Conservation (phyloP, 2,113 vertebrate species). For the Pipa parva region DNA sequence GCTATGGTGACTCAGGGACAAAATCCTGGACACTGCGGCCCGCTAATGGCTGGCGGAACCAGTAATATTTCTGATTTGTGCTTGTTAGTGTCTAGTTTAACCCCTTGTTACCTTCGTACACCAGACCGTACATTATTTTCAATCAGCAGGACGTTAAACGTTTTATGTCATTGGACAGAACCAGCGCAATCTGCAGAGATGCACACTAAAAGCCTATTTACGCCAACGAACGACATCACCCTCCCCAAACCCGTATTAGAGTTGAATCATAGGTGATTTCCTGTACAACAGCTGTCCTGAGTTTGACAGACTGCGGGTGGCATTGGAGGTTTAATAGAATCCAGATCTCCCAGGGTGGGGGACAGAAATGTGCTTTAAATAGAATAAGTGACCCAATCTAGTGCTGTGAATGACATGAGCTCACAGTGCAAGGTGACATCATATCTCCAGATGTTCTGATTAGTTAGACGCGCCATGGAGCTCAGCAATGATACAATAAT, state of each 20-base stretch:
- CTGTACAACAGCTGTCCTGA: conserved; percentile 70
- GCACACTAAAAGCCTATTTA: conserved; percentile 66
- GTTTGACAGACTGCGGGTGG: conserved; percentile 75
- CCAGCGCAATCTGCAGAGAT: conserved; percentile 66
- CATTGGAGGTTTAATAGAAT: conserved; percentile 66
- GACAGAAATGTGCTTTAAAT: conserved; percentile 50
- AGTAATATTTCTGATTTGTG: no score
- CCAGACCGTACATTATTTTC: conserved; percentile 64
- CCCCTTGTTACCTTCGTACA: no score
- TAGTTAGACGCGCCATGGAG: background rate
- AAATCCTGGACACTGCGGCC: no score
- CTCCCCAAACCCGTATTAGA: conserved; percentile 51
- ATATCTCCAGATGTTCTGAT: conserved; percentile 22
- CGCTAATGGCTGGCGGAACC: no score
- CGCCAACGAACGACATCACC: conserved; percentile 64
- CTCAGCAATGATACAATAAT: background rate
- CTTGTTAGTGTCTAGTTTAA: no score
- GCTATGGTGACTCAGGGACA: no score
- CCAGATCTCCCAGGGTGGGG: conserved; percentile 54
- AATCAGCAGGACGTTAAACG: conserved; percentile 73
- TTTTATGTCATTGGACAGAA: conserved; percentile 69
- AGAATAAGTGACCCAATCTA: conserved; percentile 44
- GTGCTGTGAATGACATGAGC: conserved; percentile 39
- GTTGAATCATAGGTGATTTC: conserved; percentile 66
- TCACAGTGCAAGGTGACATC: conserved; percentile 18